Conservation (phyloP, 1,140 invertebrate species). For the Procambarus virginalis region DNA sequence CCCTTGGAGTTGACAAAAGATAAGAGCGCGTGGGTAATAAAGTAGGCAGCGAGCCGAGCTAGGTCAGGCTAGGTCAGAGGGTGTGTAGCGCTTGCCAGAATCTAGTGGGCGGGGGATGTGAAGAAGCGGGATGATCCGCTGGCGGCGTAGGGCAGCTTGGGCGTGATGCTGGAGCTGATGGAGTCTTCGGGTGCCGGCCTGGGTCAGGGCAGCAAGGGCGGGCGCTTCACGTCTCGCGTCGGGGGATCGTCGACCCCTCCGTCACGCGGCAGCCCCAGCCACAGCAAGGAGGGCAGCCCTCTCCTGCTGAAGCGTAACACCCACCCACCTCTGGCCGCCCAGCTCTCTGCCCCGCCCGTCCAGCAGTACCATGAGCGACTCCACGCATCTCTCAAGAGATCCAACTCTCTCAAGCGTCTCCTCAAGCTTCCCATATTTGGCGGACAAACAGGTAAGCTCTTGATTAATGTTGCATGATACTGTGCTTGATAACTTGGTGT, state of each 20-base stretch:
- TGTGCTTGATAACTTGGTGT: too few relatives aligned
- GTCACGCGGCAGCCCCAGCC: constrained; percentile 48
- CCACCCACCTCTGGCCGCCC: constrained; percentile 71
- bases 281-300: constrained; percentile 59
- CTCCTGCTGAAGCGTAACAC: constrained; percentile 71
- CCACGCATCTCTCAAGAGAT: constrained; percentile 75
- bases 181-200: constrained; percentile 42
- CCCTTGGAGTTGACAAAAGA: too few relatives aligned
- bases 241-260: constrained; percentile 51
- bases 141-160: constrained; percentile 10
- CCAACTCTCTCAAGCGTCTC: constrained; percentile 79
- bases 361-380: constrained; percentile 71
- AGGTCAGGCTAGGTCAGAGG: background rate
- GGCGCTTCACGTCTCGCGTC: constrained; percentile 8
- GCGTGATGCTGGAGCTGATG: constrained; percentile 64
- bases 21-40: too few relatives aligned
- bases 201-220: constrained; percentile 20
- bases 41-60: too few relatives aligned
- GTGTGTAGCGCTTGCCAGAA: background rate
- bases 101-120: constrained; percentile 27
- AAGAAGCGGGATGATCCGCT: constrained; percentile 31
- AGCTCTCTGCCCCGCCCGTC: constrained; percentile 56
- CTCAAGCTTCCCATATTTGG: constrained; percentile 79
- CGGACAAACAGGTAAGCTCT: constrained; percentile 59
- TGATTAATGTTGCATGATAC: too few relatives aligned